phyloP scores from a whole-genome alignment of 2,113 vertebrate genomes.

The Petromus typicus region DNA sequence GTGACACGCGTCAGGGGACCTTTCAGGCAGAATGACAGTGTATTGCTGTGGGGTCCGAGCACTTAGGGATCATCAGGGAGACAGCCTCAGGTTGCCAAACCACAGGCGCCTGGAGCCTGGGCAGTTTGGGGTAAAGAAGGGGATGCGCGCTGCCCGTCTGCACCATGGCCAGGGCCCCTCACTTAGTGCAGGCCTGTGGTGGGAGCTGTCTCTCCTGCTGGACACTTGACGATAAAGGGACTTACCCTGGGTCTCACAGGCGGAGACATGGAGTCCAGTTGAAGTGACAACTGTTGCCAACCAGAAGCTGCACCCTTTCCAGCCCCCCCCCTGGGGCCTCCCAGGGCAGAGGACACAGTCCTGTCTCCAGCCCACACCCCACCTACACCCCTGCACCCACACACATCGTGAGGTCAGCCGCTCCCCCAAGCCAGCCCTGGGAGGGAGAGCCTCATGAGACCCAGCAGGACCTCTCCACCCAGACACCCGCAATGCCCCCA shows the following conservation, averaged over 20 bases:
- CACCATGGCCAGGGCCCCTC: rapidly evolving
- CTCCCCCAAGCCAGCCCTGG: background rate
- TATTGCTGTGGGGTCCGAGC: rapidly evolving
- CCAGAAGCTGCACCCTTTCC: background rate
- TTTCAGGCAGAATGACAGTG: background rate
- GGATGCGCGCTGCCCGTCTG: rapidly evolving
- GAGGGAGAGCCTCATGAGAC: background rate
- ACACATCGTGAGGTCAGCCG: background rate
- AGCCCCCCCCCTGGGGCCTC: background rate
- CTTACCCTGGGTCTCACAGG: too few relatives aligned
- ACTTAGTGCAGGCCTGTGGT: rapidly evolving
- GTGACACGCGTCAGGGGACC: too few relatives aligned
- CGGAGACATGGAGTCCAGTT: background rate
- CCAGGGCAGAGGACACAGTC: background rate
- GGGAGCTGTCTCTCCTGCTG: rapidly evolving
- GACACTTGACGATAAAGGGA: background rate
- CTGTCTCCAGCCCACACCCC: rapidly evolving
- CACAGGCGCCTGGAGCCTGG: rapidly evolving
- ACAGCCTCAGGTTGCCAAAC: background rate
- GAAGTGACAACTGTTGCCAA: background rate
- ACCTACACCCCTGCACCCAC: background rate
- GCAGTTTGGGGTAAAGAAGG: background rate
- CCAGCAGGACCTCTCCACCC: background rate
- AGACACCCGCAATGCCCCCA: background rate
- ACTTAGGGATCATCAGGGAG: background rate